Conservation (phyloP, 1,140 invertebrate species). For the Akabosia matsudoensis region DNA sequence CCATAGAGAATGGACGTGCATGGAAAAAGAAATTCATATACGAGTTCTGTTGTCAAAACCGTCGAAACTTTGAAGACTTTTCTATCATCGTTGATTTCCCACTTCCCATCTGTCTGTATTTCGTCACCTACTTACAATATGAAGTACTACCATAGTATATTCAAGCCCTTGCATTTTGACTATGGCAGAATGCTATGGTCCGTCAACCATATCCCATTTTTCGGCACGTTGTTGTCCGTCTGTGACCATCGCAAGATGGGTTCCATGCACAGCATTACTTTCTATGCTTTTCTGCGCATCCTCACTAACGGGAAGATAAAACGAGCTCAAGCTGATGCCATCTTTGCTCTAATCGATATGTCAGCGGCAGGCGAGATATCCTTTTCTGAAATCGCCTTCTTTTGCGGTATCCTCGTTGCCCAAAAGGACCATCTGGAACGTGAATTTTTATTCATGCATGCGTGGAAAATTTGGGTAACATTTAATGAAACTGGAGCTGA, state of each 20-base stretch:
- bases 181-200: conserved; percentile 15
- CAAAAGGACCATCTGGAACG: conserved; percentile 21
- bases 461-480: conserved; percentile 21
- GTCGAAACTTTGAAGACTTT: background rate
- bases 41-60: background rate
- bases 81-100: background rate
- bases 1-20: background rate
- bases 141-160: conserved; percentile 9
- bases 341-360: conserved; percentile 10
- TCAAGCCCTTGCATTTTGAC: conserved; percentile 17
- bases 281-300: conserved; percentile 7
- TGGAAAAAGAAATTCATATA: background rate
- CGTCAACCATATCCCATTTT: conserved; percentile 20
- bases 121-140: no score
- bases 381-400: conserved; percentile 14
- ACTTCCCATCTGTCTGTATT: background rate
- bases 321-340: background rate
- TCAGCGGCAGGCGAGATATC: background rate
- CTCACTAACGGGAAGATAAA: conserved; percentile 17
- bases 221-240: conserved; percentile 1
- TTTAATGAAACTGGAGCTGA: conserved; percentile 19
- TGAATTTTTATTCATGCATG: conserved; percentile 22
- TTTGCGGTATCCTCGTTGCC: background rate
- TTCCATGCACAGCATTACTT: conserved; percentile 11
- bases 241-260: conserved; percentile 8